A percentile compares a stretch with the other conserved stretches of the same genome.
These are phyloP conservation scores for Phalanger gymnotis DNA, from an alignment of 2,797 vertebrate genomes.

Conservation along the genomic window DNA sequence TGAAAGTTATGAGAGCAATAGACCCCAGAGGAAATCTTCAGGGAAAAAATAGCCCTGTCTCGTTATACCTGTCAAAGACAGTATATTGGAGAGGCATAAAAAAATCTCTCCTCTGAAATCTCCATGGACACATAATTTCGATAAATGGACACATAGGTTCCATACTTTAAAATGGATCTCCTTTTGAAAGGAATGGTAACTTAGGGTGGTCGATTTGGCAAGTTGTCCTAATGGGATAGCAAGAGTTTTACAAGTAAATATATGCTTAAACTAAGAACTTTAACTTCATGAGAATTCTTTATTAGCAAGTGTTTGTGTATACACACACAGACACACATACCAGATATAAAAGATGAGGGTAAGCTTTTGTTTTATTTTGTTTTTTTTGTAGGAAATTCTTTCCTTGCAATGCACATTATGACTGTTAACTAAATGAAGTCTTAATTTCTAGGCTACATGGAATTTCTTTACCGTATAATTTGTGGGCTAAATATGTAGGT, in stretches of 20 bases:
- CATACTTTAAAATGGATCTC: constrained; percentile 12
- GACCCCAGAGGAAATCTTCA: constrained; percentile 5
- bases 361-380: not conserved
- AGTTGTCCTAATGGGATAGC: not conserved
- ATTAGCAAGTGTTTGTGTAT: not conserved
- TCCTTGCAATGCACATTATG: not conserved
- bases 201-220: not conserved
- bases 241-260: constrained; percentile 22
- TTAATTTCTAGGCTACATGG: not conserved
- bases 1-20: constrained; percentile 34
- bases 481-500: not conserved
- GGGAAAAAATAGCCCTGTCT: not conserved
- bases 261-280: constrained; percentile 36
- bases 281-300: not conserved
- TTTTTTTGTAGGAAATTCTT: not conserved
- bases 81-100: constrained; percentile 23
- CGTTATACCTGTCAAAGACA: not conserved
- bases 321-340: not conserved
- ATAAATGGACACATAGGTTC: not conserved
- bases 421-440: not conserved
- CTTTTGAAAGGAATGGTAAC: constrained; percentile 33
- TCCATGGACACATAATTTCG: not conserved
- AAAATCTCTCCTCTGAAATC: constrained; percentile 5
- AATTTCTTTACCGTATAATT: not conserved
- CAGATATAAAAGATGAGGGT: not conserved